Evolutionary conservation across 2,888 invertebrate genomes (phyloP).

Genomic region (Urechis unicinctus): DNA sequence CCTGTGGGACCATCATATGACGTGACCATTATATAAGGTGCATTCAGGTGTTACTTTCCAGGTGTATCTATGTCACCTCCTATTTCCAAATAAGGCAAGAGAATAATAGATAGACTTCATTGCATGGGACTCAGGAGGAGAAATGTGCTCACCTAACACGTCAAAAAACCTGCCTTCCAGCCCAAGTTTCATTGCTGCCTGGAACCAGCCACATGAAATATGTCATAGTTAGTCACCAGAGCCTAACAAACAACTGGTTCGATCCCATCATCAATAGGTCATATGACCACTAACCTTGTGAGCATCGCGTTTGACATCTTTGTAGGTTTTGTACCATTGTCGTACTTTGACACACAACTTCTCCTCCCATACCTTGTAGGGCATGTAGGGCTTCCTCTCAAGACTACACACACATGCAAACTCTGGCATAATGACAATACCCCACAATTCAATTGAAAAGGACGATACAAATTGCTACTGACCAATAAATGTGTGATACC

Average conservation of each 20-base stretch:
- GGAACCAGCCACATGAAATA: slow-evolving; percentile 20
- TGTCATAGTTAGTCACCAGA: neutral
- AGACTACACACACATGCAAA: slow-evolving; percentile 35
- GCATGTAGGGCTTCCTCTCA: slow-evolving; percentile 56
- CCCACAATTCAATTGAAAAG: too few relatives aligned
- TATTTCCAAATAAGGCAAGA: too few relatives aligned
- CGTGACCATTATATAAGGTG: too few relatives aligned
- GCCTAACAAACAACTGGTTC: neutral
- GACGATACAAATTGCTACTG: neutral
- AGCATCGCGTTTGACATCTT: slow-evolving; percentile 45
- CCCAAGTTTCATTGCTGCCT: slow-evolving; percentile 53
- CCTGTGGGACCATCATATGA: slow-evolving; percentile 28
- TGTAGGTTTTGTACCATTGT: slow-evolving; percentile 56
- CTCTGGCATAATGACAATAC: too few relatives aligned
- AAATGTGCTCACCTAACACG: slow-evolving; percentile 53
- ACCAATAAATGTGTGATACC: neutral
- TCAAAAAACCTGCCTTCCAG: slow-evolving; percentile 58
- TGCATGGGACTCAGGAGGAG: too few relatives aligned
- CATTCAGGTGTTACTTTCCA: too few relatives aligned
- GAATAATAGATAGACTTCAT: too few relatives aligned
- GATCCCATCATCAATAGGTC: neutral
- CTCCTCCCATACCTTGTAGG: slow-evolving; percentile 58
- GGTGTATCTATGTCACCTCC: too few relatives aligned
- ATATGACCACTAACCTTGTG: slow-evolving; percentile 25
- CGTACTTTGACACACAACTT: slow-evolving; percentile 53